Percentiles rank a stretch among this genome's conserved stretches.
phyloP scores from a whole-genome alignment of 2,888 invertebrate genomes.

The Dryocosmus kuriphilus region DNA sequence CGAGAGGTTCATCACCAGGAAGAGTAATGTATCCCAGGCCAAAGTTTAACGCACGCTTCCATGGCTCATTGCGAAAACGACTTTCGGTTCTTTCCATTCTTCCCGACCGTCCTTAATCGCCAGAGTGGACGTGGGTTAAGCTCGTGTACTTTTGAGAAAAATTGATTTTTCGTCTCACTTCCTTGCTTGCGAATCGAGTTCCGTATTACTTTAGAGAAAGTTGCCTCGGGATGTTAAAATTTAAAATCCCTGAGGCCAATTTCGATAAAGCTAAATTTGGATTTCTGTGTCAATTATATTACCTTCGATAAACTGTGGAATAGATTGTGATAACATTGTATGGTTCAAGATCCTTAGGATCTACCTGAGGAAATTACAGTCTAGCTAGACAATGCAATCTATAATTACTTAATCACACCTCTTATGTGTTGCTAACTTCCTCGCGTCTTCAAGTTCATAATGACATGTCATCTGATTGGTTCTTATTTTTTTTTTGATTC shows the following conservation, averaged over 20 bases:
- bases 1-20: conserved; percentile 26
- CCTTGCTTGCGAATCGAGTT: conserved; percentile 24
- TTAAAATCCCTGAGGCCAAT: background rate
- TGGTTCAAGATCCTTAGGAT: background rate
- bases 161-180: conserved; percentile 39
- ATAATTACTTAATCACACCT: conserved; percentile 13
- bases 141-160: conserved; percentile 39
- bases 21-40: conserved; percentile 37
- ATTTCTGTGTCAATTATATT: conserved; percentile 18
- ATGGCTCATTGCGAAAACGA: conserved; percentile 39
- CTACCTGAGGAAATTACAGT: background rate
- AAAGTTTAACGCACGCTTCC: conserved; percentile 35
- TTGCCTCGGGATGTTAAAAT: conserved; percentile 4
- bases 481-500: background rate
- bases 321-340: conserved; percentile 19
- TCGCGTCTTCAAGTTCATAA: conserved; percentile 5
- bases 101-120: conserved; percentile 28
- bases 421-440: conserved; percentile 5
- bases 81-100: conserved; percentile 36
- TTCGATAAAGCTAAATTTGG: background rate
- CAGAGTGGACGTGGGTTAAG: conserved; percentile 33
- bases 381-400: conserved; percentile 1
- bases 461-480: background rate
- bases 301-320: conserved; percentile 11
- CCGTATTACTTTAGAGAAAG: conserved; percentile 34